Percentiles rank a stretch among this genome's conserved stretches.
phyloP scores from a whole-genome alignment of 1,140 invertebrate species.

The Trichonephila clavipes region DNA sequence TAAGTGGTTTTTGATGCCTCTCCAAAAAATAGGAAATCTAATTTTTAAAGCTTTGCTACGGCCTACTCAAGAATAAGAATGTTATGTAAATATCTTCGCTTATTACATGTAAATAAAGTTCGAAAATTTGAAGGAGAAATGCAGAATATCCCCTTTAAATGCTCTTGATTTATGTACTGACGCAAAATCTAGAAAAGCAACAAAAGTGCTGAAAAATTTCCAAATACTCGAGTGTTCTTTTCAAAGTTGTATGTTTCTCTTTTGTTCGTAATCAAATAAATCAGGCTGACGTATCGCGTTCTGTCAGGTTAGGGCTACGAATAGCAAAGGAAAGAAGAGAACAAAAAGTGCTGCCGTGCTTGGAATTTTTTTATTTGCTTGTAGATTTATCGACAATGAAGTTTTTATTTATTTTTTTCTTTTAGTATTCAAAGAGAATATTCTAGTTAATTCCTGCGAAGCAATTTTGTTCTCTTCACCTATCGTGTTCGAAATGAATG shows the following conservation, averaged over 20 bases:
- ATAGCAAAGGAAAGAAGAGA: neutral
- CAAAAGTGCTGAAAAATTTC: slow-evolving; percentile 14
- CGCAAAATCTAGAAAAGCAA: neutral
- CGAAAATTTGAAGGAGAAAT: neutral
- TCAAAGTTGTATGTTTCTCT: slow-evolving; percentile 8
- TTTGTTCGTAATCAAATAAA: slow-evolving; percentile 37
- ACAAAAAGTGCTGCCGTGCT: neutral
- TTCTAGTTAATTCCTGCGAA: no score
- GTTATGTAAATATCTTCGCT: slow-evolving; percentile 27
- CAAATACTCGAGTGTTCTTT: neutral
- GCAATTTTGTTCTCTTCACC: no score
- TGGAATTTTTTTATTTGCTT: neutral
- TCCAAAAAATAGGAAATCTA: neutral
- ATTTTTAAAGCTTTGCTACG: neutral
- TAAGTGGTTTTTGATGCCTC: slow-evolving; percentile 28
- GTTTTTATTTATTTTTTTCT: neutral
- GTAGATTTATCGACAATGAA: neutral
- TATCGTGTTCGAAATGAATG: no score
- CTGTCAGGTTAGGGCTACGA: neutral
- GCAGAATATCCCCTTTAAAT: neutral
- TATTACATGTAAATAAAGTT: slow-evolving; percentile 17
- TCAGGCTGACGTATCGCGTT: slow-evolving; percentile 22
- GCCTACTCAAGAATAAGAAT: neutral
- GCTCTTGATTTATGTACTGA: slow-evolving; percentile 2
- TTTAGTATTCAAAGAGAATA: neutral